These are phyloP conservation scores for Temnothorax nylanderi DNA, from an alignment of 1,140 invertebrate species.

Conservation along the genomic window DNA sequence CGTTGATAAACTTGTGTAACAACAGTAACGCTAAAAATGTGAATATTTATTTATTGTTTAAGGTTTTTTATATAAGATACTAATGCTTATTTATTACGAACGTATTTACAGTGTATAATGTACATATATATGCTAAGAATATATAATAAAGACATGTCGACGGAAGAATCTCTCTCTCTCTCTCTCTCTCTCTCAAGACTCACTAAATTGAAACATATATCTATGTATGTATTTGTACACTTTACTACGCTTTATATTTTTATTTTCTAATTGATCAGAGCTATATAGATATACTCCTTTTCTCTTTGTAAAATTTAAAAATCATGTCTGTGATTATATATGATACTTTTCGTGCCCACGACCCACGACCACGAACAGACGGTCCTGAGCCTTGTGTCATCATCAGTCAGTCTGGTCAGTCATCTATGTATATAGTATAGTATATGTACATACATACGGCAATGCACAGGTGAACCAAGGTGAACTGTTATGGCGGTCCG, in stretches of 20 bases:
- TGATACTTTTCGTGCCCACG: background rate
- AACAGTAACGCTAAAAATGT: constrained; percentile 42
- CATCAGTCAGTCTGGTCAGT: background rate
- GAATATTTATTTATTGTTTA: constrained; percentile 70
- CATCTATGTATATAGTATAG: too few species aligned
- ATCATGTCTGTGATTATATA: background rate
- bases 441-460: background rate
- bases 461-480: too few species aligned
- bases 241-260: background rate
- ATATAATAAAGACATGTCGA: constrained; percentile 69
- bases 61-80: constrained; percentile 68
- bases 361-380: background rate
- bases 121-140: constrained; percentile 72
- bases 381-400: background rate
- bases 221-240: background rate
- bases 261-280: background rate
- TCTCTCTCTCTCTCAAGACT: too few species aligned
- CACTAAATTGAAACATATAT: background rate
- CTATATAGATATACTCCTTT: background rate
- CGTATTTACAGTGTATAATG: constrained; percentile 74
- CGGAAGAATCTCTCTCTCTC: background rate
- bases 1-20: background rate
- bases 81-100: constrained; percentile 68
- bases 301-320: background rate
- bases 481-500: background rate